Evolutionary conservation across 2,797 vertebrate genomes (phyloP).

Genomic region (Lutjanus argentimaculatus): DNA sequence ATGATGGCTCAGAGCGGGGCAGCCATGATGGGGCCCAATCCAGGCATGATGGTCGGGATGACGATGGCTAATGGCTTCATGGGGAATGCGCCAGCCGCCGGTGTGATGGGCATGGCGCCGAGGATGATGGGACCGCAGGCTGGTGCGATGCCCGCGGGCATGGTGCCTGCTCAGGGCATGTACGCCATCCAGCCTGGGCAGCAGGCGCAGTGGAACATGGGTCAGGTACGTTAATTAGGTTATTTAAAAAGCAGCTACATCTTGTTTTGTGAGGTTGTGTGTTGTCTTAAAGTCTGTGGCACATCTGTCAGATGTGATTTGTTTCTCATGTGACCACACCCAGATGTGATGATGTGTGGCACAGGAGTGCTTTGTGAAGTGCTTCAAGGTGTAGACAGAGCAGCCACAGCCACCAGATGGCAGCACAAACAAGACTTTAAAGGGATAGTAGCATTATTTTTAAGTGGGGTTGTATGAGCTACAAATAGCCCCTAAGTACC

Average conservation of each 20-base stretch:
- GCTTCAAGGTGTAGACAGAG: background rate
- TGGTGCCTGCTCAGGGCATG: slow-evolving; percentile 90
- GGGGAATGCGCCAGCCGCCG: slow-evolving; percentile 88
- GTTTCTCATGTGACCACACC: slow-evolving; percentile 23
- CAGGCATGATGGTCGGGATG: slow-evolving; percentile 94
- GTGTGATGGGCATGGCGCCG: slow-evolving; percentile 92
- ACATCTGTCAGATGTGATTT: background rate
- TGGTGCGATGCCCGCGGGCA: slow-evolving; percentile 89
- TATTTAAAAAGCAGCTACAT: background rate
- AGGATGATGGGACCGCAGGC: slow-evolving; percentile 89
- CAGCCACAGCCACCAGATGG: slow-evolving; percentile 50
- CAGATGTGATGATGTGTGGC: slow-evolving; percentile 4
- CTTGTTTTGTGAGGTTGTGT: background rate
- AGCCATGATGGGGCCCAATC: slow-evolving; percentile 91
- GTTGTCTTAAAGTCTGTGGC: background rate
- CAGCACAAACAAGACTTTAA: slow-evolving; percentile 20
- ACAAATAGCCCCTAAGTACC: no score
- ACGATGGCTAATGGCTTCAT: slow-evolving; percentile 95
- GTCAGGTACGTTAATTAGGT: slow-evolving; percentile 86
- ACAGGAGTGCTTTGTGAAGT: background rate
- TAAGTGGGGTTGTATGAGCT: no score
- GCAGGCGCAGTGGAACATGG: slow-evolving; percentile 92
- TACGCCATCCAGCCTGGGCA: slow-evolving; percentile 91
- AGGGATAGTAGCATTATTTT: no score
- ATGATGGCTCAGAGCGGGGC: slow-evolving; percentile 91